Percentiles rank a stretch among this genome's conserved stretches.
phyloP scores from a whole-genome alignment of 2,888 invertebrate genomes.

The Rotaria magnacalcarata region DNA sequence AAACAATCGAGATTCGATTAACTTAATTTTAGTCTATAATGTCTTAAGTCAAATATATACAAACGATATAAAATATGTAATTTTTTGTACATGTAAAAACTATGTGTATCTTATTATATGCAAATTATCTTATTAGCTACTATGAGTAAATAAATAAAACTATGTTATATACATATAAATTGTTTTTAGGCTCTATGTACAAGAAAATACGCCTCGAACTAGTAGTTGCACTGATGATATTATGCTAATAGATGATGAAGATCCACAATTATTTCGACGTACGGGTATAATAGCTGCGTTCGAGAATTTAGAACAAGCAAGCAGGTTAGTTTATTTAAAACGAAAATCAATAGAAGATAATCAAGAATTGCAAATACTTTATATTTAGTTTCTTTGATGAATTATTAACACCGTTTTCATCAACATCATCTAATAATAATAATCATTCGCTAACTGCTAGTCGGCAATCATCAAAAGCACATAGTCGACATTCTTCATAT shows the following conservation, averaged over 20 bases:
- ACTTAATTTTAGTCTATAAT: no score
- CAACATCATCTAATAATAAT: conserved; percentile 63
- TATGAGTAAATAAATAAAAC: no score
- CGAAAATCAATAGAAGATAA: background rate
- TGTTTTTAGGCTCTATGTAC: background rate
- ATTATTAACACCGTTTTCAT: background rate
- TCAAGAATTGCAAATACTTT: background rate
- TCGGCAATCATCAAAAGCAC: background rate
- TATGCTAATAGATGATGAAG: conserved; percentile 47
- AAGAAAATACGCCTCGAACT: conserved; percentile 47
- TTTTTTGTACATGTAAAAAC: no score
- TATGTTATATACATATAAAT: no score
- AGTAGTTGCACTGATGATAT: conserved; percentile 52
- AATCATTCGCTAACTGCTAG: background rate
- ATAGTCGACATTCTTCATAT: background rate
- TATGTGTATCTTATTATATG: no score
- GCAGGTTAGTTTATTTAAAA: conserved; percentile 51
- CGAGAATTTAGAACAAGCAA: conserved; percentile 78
- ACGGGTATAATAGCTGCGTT: conserved; percentile 90
- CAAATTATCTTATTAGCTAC: no score
- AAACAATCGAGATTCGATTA: no score
- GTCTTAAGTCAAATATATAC: no score
- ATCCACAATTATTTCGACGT: conserved; percentile 65
- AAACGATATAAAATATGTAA: no score
- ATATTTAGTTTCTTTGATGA: conserved; percentile 15